Base-by-base conservation (phyloP, 2,888 invertebrate genomes). In the Disparrhopalites patrizii region DNA sequence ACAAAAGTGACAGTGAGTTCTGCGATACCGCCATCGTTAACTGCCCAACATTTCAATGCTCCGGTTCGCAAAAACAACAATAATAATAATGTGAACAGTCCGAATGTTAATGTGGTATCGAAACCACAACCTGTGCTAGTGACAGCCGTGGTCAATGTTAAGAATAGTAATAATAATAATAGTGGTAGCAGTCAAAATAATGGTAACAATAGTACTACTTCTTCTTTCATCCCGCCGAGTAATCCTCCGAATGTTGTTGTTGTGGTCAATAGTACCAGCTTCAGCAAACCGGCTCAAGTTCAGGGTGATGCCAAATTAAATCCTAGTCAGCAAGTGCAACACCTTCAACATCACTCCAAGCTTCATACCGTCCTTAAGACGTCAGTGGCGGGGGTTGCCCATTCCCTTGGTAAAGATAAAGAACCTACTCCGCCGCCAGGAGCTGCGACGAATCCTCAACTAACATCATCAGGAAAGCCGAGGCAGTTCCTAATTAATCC, bases 401-500 rank as follows among this genome's bases (percentile, higher is more conserved):
- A 61, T 51, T 33, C 56, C 36, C 54, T 52, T 25, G 51, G 25
- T 20, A 31, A 31, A 56, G 56, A 63, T 47, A 55, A 55, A 20
- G 56, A 56, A 31, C 33, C 55, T 20, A 31, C 31, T 18, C 25
- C 52, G 10, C 33, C 61, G 13, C 15, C 28, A 31, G 51, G 28
- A n/a, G 10, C 25, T 23, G 8, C 5, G 18, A 31, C 47, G 27
- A 51, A 54, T 43, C 76, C 76, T 54, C 76, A 71, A 36, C 71
- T 76, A 30, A 77, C 75, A 18, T 75, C 76, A 8, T 66, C 75
- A 30, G 86, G 86, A 67, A 87, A 87, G 77, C 85, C 84, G 79
- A 85, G 86, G 76, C 90, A 90, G 81, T 90, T 90, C 82, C 85
- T 93, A 51, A 91, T 93, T 75, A 94, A 93, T 82, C 93, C 93